Evolutionary conservation across 2,888 invertebrate genomes (phyloP).

Genomic region (Clivina fossor): DNA sequence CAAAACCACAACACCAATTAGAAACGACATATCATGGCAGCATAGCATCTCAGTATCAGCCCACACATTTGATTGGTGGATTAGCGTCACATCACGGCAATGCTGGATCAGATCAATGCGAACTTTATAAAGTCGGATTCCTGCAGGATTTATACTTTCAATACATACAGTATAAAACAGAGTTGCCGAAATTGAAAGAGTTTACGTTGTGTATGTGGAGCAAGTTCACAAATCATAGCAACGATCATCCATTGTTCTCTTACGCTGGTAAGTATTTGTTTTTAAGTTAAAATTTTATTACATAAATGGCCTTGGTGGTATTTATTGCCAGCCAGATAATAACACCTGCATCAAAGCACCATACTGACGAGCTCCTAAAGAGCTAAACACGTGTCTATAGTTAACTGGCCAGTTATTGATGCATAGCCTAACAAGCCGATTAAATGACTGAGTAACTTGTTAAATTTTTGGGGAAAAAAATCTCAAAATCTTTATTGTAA

Average conservation of each 20-base stretch:
- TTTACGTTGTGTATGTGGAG: constrained; percentile 84
- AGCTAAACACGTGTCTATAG: no score
- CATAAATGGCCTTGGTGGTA: no score
- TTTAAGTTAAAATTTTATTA: no score
- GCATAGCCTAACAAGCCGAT: no score
- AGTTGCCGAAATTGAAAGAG: constrained; percentile 75
- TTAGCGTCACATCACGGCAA: constrained; percentile 39
- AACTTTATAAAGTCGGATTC: constrained; percentile 60
- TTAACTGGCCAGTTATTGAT: no score
- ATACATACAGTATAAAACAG: constrained; percentile 72
- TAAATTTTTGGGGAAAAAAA: no score
- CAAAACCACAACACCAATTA: constrained; percentile 11
- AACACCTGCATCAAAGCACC: no score
- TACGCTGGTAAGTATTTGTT: constrained; percentile 68
- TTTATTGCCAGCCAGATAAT: no score
- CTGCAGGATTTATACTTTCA: constrained; percentile 64
- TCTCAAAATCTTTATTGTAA: no score
- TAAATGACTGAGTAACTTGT: no score
- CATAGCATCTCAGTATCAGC: constrained; percentile 36
- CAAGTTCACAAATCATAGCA: constrained; percentile 78
- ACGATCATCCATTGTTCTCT: constrained; percentile 80
- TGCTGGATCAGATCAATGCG: constrained; percentile 52
- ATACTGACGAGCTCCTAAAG: no score
- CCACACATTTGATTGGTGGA: constrained; percentile 36
- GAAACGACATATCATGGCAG: constrained; percentile 31